These are phyloP conservation scores for Scalopus aquaticus DNA, from an alignment of 2,113 vertebrate species.

Conservation along the genomic window DNA sequence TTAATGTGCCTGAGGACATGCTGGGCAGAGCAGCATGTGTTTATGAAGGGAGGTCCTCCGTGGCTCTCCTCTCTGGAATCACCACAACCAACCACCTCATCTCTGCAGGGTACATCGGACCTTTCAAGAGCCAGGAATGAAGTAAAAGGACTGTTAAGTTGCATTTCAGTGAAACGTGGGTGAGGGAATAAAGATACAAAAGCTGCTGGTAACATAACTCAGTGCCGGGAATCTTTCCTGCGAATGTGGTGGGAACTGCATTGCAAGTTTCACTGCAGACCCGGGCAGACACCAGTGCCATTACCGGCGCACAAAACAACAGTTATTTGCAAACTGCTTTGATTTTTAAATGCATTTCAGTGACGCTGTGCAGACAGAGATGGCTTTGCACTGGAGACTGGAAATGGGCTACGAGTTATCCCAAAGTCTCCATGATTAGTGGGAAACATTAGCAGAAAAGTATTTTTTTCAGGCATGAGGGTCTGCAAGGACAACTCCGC, in stretches of 20 bases:
- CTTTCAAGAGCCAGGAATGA: neutral
- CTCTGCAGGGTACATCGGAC: neutral
- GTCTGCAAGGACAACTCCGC: neutral
- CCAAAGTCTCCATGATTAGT: neutral
- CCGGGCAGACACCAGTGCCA: neutral
- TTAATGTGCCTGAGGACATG: neutral
- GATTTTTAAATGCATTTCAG: neutral
- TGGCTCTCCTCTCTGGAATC: neutral
- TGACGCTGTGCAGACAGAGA: neutral
- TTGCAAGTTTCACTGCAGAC: neutral
- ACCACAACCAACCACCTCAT: neutral
- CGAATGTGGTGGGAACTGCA: too few species aligned
- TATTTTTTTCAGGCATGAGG: neutral
- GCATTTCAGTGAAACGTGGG: neutral
- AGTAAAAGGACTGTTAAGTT: neutral
- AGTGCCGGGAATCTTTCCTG: neutral
- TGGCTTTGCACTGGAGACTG: neutral
- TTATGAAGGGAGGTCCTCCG: accelerated
- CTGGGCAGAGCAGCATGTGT: neutral
- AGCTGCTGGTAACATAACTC: neutral
- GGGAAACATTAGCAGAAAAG: neutral
- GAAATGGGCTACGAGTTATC: neutral
- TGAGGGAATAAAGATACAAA: neutral
- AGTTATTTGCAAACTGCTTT: neutral
- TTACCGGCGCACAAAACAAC: neutral